Percentiles rank a stretch among this genome's conserved stretches.
phyloP scores from a whole-genome alignment of 1,140 invertebrate genomes.

The Zaprionus davidi region DNA sequence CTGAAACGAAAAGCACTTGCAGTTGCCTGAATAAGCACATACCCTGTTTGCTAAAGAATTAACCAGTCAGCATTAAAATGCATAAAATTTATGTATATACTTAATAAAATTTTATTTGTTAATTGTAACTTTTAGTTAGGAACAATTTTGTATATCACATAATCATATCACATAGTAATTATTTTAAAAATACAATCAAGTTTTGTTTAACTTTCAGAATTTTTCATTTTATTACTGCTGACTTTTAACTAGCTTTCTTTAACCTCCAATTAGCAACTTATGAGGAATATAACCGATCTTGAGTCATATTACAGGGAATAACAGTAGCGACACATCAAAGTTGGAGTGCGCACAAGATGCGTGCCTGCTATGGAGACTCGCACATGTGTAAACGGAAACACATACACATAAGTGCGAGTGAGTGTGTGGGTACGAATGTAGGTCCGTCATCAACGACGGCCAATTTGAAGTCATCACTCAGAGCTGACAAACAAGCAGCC shows the following conservation, averaged over 20 bases:
- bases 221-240: not conserved
- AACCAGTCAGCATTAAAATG: constrained; percentile 13
- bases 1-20: constrained; percentile 37
- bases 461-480: constrained; percentile 81
- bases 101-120: not conserved
- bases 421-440: constrained; percentile 9
- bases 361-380: constrained; percentile 13
- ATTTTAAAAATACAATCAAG: not conserved
- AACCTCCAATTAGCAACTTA: not conserved
- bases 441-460: constrained; percentile 69
- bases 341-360: constrained; percentile 9
- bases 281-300: not conserved
- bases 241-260: not conserved
- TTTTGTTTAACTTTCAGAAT: not conserved
- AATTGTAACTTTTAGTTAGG: not conserved
- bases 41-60: constrained; percentile 21
- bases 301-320: not conserved
- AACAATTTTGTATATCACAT: not conserved
- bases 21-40: not conserved
- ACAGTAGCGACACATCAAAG: constrained; percentile 7
- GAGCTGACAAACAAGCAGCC: constrained; percentile 70
- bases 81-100: not conserved
- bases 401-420: constrained; percentile 16
- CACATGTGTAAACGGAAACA: constrained; percentile 51
- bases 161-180: too few relatives aligned